These are phyloP conservation scores for Herminia tarsipennalis DNA, from an alignment of 2,888 invertebrate species.

Conservation along the genomic window DNA sequence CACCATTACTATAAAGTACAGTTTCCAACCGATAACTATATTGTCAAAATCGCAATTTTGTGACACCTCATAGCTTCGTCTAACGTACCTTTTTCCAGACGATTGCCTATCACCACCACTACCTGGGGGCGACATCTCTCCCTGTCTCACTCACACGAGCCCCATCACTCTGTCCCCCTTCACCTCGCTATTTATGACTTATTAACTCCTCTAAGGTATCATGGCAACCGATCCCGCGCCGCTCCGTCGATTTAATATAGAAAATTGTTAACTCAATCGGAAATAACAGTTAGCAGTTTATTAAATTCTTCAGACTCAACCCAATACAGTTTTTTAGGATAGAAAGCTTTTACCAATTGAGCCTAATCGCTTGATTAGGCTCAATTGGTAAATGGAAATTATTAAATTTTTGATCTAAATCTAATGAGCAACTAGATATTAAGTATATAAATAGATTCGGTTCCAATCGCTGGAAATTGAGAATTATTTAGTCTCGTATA, in stretches of 20 bases:
- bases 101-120: slow-evolving; percentile 77
- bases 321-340: slow-evolving; percentile 26
- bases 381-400: no score
- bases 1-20: slow-evolving; percentile 15
- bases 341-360: no score
- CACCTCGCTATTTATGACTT: slow-evolving; percentile 80
- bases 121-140: slow-evolving; percentile 70
- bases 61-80: slow-evolving; percentile 72
- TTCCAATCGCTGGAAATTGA: no score
- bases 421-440: no score
- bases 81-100: slow-evolving; percentile 81
- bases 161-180: slow-evolving; percentile 58
- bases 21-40: slow-evolving; percentile 37
- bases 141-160: slow-evolving; percentile 48
- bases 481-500: no score
- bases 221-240: slow-evolving; percentile 77
- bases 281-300: slow-evolving; percentile 73
- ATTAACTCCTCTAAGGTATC: slow-evolving; percentile 85
- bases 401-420: no score
- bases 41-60: slow-evolving; percentile 64
- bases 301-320: slow-evolving; percentile 72
- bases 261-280: slow-evolving; percentile 80
- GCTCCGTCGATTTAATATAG: slow-evolving; percentile 80
- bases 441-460: no score
- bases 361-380: no score